A percentile compares a stretch with the other conserved stretches of the same genome.
These are phyloP conservation scores for Etheostoma nigrum DNA, from an alignment of 2,797 vertebrate species.

Conservation along the genomic window DNA sequence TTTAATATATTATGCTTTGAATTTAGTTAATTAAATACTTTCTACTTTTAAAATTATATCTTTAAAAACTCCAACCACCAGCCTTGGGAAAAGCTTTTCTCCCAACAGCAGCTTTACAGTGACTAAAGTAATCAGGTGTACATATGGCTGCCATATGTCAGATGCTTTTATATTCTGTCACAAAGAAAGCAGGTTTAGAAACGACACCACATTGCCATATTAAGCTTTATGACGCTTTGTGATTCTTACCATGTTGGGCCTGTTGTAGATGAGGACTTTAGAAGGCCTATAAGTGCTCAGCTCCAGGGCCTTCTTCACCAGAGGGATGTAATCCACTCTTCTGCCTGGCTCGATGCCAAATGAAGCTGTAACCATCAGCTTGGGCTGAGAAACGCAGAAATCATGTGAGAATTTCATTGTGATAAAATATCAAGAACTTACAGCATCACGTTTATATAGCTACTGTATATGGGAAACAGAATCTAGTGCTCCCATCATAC, in stretches of 20 bases:
- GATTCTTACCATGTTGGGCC: slow-evolving; percentile 90
- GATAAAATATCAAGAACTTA: slow-evolving; percentile 3
- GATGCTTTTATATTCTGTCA: slow-evolving; percentile 19
- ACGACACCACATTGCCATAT: not conserved
- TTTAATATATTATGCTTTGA: not conserved
- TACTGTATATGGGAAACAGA: not conserved
- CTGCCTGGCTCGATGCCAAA: slow-evolving; percentile 95
- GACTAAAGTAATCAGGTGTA: slow-evolving; percentile 1
- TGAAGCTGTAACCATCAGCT: slow-evolving; percentile 92
- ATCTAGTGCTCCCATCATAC: no score
- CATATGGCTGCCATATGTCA: not conserved
- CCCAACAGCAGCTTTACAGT: not conserved
- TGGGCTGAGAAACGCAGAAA: slow-evolving; percentile 86
- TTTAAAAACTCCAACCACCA: not conserved
- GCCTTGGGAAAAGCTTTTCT: not conserved
- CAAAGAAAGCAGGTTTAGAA: slow-evolving; percentile 2
- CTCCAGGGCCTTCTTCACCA: slow-evolving; percentile 91
- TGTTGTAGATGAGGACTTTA: slow-evolving; percentile 92
- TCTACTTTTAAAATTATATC: not conserved
- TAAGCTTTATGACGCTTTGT: not conserved
- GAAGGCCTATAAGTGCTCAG: slow-evolving; percentile 87
- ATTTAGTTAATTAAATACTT: slow-evolving; percentile 13
- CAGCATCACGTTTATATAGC: not conserved
- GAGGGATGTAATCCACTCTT: slow-evolving; percentile 91
- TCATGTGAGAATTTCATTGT: not conserved